Evolutionary conservation across 1,140 invertebrate genomes (phyloP).

Genomic region (Paracyclopina nana): DNA sequence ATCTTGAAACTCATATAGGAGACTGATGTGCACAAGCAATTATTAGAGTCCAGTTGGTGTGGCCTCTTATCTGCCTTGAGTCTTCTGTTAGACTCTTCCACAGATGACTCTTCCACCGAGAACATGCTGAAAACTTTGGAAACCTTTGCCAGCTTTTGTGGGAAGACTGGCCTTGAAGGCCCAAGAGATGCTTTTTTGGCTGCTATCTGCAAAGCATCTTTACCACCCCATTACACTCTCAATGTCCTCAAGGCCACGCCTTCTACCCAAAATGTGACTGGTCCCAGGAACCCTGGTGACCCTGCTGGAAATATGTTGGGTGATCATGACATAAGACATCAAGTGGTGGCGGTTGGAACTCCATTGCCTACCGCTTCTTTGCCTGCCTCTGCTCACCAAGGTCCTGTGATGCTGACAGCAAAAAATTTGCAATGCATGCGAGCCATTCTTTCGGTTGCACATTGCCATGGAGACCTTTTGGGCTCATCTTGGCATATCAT

Average conservation of each 20-base stretch:
- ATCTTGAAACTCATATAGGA: too few relatives aligned
- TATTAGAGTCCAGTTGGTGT: slow-evolving; percentile 88
- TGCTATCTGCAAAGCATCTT: slow-evolving; percentile 75
- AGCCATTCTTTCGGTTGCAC: slow-evolving; percentile 63
- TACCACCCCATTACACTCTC: slow-evolving; percentile 84
- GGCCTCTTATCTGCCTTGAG: slow-evolving; percentile 73
- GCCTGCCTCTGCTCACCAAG: slow-evolving; percentile 50
- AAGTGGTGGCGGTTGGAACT: slow-evolving; percentile 83
- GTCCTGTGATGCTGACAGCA: slow-evolving; percentile 93
- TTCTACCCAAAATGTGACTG: slow-evolving; percentile 3
- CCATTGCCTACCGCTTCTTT: slow-evolving; percentile 60
- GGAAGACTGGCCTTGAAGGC: slow-evolving; percentile 43
- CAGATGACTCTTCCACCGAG: slow-evolving; percentile 71
- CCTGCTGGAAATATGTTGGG: slow-evolving; percentile 18
- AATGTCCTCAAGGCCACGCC: slow-evolving; percentile 46
- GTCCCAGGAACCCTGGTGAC: not conserved
- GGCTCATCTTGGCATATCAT: slow-evolving; percentile 88
- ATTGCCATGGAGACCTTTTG: slow-evolving; percentile 74
- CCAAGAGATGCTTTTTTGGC: slow-evolving; percentile 80
- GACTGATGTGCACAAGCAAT: too few relatives aligned
- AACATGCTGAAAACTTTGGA: slow-evolving; percentile 75
- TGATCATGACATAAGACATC: slow-evolving; percentile 49
- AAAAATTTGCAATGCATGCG: slow-evolving; percentile 94
- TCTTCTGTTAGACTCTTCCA: slow-evolving; percentile 75
- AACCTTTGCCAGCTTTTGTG: slow-evolving; percentile 58